Evolutionary conservation across 2,113 vertebrate species (phyloP).

Genomic region (Pogona vitticeps): DNA sequence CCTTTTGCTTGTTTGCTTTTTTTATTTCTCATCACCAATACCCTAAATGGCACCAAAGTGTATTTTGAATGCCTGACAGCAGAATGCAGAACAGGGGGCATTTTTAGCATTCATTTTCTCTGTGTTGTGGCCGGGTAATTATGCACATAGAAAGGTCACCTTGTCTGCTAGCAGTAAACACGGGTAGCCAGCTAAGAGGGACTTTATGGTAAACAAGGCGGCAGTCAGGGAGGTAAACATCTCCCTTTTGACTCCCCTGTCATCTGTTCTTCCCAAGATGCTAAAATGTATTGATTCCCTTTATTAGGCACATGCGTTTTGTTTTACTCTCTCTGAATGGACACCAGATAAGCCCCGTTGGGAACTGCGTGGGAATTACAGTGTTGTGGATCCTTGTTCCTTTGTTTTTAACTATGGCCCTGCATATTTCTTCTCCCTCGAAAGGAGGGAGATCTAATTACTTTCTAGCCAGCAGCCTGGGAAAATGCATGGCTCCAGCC

Average conservation of each 20-base stretch:
- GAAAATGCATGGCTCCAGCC: background rate
- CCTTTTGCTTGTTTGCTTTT: constrained; percentile 26
- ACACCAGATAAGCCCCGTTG: background rate
- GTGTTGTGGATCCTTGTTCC: background rate
- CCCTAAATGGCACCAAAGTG: constrained; percentile 32
- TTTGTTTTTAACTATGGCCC: background rate
- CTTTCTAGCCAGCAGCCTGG: background rate
- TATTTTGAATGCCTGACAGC: constrained; percentile 56
- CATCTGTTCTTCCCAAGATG: constrained; percentile 34
- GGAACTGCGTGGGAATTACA: constrained; percentile 20
- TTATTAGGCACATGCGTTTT: background rate
- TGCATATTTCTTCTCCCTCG: background rate
- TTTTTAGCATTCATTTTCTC: constrained; percentile 63
- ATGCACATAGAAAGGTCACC: constrained; percentile 73
- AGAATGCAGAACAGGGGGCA: constrained; percentile 46
- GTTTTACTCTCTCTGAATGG: constrained; percentile 31
- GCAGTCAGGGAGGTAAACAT: constrained; percentile 55
- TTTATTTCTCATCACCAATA: constrained; percentile 45
- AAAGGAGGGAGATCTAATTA: constrained; percentile 18
- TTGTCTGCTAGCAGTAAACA: constrained; percentile 51
- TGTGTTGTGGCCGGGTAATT: constrained; percentile 68
- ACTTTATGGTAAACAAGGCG: constrained; percentile 39
- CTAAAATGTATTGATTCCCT: constrained; percentile 29
- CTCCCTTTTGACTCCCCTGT: constrained; percentile 45
- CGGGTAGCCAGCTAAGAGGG: constrained; percentile 38